Conservation (phyloP, 1,140 invertebrate species). For the Euglossa dilemma region DNA sequence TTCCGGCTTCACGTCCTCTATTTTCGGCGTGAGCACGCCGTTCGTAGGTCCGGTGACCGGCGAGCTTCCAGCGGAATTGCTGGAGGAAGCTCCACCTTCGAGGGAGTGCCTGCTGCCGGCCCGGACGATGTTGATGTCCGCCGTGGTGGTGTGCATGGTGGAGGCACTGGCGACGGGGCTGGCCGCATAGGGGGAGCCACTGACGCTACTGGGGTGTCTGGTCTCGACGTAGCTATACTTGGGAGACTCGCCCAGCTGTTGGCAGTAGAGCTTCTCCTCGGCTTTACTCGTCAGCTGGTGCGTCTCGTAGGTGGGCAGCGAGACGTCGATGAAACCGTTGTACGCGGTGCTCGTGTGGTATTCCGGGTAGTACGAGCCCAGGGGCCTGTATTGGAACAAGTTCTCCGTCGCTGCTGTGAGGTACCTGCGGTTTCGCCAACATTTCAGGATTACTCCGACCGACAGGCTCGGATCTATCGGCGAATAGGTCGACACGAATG, state of each 20-base stretch:
- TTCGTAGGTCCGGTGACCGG: constrained; percentile 81
- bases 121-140: constrained; percentile 74
- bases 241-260: constrained; percentile 82
- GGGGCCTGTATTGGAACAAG: constrained; percentile 92
- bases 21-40: constrained; percentile 85
- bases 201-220: constrained; percentile 81
- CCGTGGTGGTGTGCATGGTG: constrained; percentile 71
- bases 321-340: constrained; percentile 84
- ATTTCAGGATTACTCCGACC: background rate
- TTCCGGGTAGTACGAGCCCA: constrained; percentile 89
- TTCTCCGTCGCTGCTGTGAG: constrained; percentile 89
- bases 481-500: too few relatives aligned
- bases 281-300: constrained; percentile 82
- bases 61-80: constrained; percentile 83
- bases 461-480: too few relatives aligned
- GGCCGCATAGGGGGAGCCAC: constrained; percentile 79
- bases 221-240: constrained; percentile 81
- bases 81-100: constrained; percentile 81
- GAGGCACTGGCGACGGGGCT: constrained; percentile 77
- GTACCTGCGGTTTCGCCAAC: constrained; percentile 78
- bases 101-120: constrained; percentile 83
- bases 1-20: constrained; percentile 86
- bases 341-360: constrained; percentile 86
- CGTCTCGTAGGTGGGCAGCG: constrained; percentile 82
- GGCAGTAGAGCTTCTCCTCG: constrained; percentile 86